Evolutionary conservation across 2,113 vertebrate genomes (phyloP), one percentile per base, ranked within the genome.

Genomic region (Nestor notabilis): DNA sequence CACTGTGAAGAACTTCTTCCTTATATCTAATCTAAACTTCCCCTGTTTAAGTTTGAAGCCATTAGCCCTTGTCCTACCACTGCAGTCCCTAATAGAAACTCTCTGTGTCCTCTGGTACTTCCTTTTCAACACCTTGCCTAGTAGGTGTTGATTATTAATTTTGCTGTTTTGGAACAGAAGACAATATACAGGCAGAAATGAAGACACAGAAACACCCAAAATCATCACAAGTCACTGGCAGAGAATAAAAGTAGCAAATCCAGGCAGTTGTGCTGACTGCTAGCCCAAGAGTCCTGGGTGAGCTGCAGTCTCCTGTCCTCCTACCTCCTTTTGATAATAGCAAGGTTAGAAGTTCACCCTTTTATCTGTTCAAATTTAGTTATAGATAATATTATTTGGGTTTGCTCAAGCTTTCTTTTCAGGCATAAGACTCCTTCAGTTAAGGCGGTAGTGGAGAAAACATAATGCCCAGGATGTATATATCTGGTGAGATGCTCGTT

Each of bases 81-180:
- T n/a, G n/a, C n/a, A n/a, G n/a, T n/a, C n/a, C n/a, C n/a, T n/a
- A n/a, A n/a, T n/a, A 81, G 70, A 39, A 78, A 46, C 55, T 74
- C 27, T 70, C 35, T 71, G 28, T 56, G 28, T 69, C n/a, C 20
- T 77, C 47, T 66, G 33, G 33, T 87, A 35, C 91, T 85, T 75
- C 35, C 31, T 86, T 44, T 86, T 79, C 61, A 71, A 52, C 4
- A 5, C 1, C 1, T 74, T 77, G 39, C 74, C 35, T 70, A 6
- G 43, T 70, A 75, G 39, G 37, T 78, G 43, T 83, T 94, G 79
- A 79, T 77, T 29, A 66, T 65, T 85, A 90, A 58, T 65, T 89
- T 31, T 89, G 43, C 55, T 90, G 41, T 15, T 93, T 70, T 78
- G 41, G 52, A 94, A 17, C 55, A 66, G 65, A 70, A 37, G 55